Percentiles rank a stretch among this genome's conserved stretches.
Conservation (phyloP, 2,113 vertebrate genomes). For the Willisornis vidua region DNA sequence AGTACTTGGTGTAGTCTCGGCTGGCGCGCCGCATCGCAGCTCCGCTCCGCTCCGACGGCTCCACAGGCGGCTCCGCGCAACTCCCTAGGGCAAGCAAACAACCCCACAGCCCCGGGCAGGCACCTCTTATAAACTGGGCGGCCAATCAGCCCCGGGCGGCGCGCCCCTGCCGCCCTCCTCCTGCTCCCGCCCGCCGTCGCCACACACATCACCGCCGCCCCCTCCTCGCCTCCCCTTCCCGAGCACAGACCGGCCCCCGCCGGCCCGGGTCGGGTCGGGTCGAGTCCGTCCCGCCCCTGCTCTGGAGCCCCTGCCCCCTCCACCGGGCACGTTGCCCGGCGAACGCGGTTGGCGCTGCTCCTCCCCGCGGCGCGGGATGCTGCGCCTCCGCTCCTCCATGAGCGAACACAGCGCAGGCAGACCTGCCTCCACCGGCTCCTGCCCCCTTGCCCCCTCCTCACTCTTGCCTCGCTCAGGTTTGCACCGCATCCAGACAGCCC, state of each 20-base stretch:
- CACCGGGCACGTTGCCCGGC: not conserved
- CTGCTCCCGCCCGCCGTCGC: not conserved
- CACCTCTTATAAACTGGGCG: conserved; percentile 17
- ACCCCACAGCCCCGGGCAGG: not conserved
- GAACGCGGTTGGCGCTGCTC: not conserved
- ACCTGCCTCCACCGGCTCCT: not conserved
- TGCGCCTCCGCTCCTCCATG: not conserved
- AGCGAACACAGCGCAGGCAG: not conserved
- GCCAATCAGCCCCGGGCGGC: conserved; percentile 14
- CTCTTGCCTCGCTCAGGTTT: accelerated
- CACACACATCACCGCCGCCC: not conserved
- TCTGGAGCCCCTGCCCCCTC: not conserved
- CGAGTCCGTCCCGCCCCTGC: not conserved
- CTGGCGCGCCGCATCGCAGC: conserved; percentile 75
- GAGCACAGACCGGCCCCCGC: not conserved
- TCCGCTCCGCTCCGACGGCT: not conserved
- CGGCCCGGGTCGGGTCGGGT: not conserved
- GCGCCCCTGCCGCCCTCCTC: not conserved
- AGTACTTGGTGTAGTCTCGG: conserved; percentile 77
- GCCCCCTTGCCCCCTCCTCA: not conserved
- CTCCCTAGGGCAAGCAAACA: not conserved
- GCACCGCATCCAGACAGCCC: accelerated
- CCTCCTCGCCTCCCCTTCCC: not conserved
- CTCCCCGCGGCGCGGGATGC: not conserved
- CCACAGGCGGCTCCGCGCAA: not conserved